Conservation (phyloP, 2,113 vertebrate genomes). For the Rissa tridactyla region DNA sequence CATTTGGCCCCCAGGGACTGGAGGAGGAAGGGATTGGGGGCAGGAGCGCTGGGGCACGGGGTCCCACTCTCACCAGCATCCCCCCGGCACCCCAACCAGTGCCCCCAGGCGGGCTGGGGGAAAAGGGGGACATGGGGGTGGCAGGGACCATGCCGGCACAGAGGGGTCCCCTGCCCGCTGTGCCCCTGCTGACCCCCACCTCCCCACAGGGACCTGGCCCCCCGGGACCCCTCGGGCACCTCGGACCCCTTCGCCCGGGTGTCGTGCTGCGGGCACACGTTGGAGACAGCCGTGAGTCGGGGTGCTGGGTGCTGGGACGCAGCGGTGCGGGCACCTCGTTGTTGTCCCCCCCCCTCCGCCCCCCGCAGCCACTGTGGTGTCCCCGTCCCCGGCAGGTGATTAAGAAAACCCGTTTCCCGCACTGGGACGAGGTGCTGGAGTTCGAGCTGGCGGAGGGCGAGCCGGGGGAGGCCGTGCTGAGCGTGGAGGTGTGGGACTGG, state of each 20-base stretch:
- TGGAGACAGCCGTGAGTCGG: constrained; percentile 86
- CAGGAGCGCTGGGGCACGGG: neutral
- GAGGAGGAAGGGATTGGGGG: neutral
- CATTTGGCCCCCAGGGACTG: neutral
- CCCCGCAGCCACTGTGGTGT: neutral
- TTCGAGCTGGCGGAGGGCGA: constrained; percentile 73
- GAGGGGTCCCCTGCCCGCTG: neutral
- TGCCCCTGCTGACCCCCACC: neutral
- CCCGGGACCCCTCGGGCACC: constrained; percentile 85
- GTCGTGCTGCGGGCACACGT: constrained; percentile 82
- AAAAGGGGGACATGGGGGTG: neutral
- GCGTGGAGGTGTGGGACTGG: constrained; percentile 92
- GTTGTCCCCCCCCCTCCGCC: too few species aligned
- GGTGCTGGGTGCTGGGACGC: too few species aligned
- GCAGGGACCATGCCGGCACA: neutral
- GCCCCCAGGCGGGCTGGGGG: too few species aligned
- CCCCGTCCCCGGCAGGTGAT: constrained; percentile 74
- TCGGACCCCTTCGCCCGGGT: constrained; percentile 89
- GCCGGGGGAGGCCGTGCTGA: constrained; percentile 37
- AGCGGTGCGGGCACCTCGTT: neutral
- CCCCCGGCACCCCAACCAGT: neutral
- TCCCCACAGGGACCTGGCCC: constrained; percentile 83
- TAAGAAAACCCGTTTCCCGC: constrained; percentile 91
- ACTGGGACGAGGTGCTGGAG: constrained; percentile 87
- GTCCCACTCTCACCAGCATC: neutral